A percentile compares a stretch with the other conserved stretches of the same genome.
These are phyloP conservation scores for Hyposmocoma kahamanoa DNA, from an alignment of 1,140 invertebrate species.

Conservation along the genomic window DNA sequence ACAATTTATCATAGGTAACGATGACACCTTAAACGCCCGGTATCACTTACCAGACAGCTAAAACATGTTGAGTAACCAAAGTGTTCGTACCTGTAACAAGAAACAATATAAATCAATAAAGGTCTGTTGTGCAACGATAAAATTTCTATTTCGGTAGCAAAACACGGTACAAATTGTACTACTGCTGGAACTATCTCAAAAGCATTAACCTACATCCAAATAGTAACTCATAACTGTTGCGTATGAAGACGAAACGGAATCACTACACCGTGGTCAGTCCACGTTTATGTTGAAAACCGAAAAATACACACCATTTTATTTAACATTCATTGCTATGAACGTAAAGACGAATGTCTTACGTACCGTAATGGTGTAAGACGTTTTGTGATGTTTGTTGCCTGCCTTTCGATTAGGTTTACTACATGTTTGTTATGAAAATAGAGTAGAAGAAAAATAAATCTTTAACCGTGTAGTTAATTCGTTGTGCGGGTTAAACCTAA, in stretches of 20 bases:
- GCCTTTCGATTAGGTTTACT: too few species aligned
- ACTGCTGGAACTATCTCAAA: slow-evolving; percentile 30
- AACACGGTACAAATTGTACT: slow-evolving; percentile 14
- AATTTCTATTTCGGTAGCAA: slow-evolving; percentile 17
- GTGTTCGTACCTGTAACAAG: slow-evolving; percentile 30
- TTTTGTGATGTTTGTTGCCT: too few species aligned
- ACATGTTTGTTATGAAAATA: too few species aligned
- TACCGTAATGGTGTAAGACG: too few species aligned
- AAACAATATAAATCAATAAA: slow-evolving; percentile 16
- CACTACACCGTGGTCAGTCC: slow-evolving; percentile 38
- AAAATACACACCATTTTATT: slow-evolving; percentile 16
- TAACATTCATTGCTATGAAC: slow-evolving; percentile 14
- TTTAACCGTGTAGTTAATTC: too few species aligned
- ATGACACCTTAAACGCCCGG: too few species aligned
- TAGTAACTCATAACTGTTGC: slow-evolving; percentile 50
- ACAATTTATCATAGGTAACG: too few species aligned
- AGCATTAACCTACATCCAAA: slow-evolving; percentile 59
- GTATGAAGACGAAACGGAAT: slow-evolving; percentile 40
- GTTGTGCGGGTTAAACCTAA: too few species aligned
- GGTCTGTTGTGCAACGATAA: slow-evolving; percentile 9
- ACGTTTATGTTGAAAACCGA: slow-evolving; percentile 51
- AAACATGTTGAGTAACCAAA: too few species aligned
- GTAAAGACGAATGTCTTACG: slow-evolving; percentile 20
- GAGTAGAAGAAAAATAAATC: too few species aligned
- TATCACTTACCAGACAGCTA: too few species aligned